These are phyloP conservation scores for Gymnoscopelus microlampas DNA, from an alignment of 2,797 vertebrate species.

Conservation along the genomic window DNA sequence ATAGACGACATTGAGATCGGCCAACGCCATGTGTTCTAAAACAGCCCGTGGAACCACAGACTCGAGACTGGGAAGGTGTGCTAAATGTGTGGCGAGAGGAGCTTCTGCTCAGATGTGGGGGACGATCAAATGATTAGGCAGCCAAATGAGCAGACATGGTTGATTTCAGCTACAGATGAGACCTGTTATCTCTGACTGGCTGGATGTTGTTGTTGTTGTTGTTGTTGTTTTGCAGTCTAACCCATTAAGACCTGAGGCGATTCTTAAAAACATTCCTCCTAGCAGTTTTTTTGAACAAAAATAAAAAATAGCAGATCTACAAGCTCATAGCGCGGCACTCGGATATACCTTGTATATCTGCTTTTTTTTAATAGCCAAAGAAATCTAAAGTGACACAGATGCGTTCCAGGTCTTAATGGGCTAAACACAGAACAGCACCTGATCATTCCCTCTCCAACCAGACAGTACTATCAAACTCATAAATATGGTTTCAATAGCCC, in stretches of 20 bases:
- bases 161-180: background rate
- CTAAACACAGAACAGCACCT: slow-evolving; percentile 42
- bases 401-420: no score
- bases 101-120: slow-evolving; percentile 18
- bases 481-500: no score
- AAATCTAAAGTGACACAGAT: no score
- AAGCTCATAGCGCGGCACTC: no score
- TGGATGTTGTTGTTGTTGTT: no score
- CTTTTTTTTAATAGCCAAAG: no score
- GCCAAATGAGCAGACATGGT: slow-evolving; percentile 10
- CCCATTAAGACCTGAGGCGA: no score
- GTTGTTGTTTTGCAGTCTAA: slow-evolving; percentile 25
- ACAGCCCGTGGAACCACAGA: slow-evolving; percentile 13
- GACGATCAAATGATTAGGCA: slow-evolving; percentile 18
- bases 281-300: no score
- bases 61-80: slow-evolving; percentile 17
- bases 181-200: slow-evolving; percentile 6
- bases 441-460: slow-evolving; percentile 39
- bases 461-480: no score
- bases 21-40: slow-evolving; percentile 53
- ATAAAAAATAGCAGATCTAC: no score
- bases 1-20: slow-evolving; percentile 64
- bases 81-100: slow-evolving; percentile 28
- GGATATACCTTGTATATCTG: no score
- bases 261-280: no score